Evolutionary conservation across 2,888 invertebrate genomes (phyloP), one percentile per base, ranked within the genome.

Genomic region (Drosophila pullipes): DNA sequence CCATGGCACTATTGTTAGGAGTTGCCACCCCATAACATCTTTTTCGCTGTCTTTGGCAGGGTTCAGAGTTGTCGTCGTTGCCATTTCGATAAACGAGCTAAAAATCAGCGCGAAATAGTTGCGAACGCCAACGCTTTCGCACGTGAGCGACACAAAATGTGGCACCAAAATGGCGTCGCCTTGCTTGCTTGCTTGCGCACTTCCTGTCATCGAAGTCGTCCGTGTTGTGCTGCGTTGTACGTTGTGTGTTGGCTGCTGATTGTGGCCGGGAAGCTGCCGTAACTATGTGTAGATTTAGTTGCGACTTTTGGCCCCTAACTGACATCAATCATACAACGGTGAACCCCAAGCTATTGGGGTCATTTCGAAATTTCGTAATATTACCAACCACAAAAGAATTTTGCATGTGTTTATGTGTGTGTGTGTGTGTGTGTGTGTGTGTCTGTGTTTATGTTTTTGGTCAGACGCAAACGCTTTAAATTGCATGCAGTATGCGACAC

Each of bases 31-130:
- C 16, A 11, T 35, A 52, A 31, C 41, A 52, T 18, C 25, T 54
- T 57, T 13, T 13, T 33, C 25, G 31, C 11, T 66, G 68, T 28
- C 22, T 22, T 11, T 35, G 49, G 11, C 22, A 22, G 6, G 5
- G 31, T 22, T 47, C 33, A 50, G 69, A 22, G 62, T 55, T 53
- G 47, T 35, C 25, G 47, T 33, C 55, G 64, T 63, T 55, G 72
- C 47, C 50, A 49, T 74, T 65, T 63, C 65, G 49, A 70, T 75
- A 82, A 88, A 85, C 86, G 84, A 85, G 89, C 84, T 78, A 75
- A 75, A 88, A 85, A 88, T 85, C 89, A 88, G 82, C 86, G 69
- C 82, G 78, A 86, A 88, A 82, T 78, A 69, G 77, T 70, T 78
- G 59, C 67, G 33, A 77, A 70, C 59, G 52, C 55, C 50, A 50